phyloP scores from a whole-genome alignment of 1,140 invertebrate genomes.

The Zaprionus ghesquierei region DNA sequence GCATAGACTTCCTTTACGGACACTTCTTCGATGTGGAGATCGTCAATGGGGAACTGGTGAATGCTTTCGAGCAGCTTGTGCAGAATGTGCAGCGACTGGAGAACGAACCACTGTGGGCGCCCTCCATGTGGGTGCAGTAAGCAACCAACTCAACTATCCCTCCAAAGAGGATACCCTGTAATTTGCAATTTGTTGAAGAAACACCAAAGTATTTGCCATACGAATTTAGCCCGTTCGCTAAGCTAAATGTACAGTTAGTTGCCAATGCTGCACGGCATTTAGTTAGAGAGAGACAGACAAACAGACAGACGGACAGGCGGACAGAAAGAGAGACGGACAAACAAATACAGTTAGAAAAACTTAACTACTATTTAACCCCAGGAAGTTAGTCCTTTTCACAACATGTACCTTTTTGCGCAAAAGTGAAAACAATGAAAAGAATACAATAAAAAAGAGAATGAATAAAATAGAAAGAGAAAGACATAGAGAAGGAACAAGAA shows the following conservation, averaged over 20 bases:
- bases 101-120: slow-evolving; percentile 97
- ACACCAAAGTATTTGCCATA: slow-evolving; percentile 79
- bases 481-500: slow-evolving; percentile 16
- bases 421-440: slow-evolving; percentile 75
- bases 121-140: slow-evolving; percentile 96
- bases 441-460: slow-evolving; percentile 65
- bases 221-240: slow-evolving; percentile 68
- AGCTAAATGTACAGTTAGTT: slow-evolving; percentile 47
- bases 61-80: slow-evolving; percentile 94
- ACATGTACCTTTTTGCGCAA: slow-evolving; percentile 78
- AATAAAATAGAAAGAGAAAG: slow-evolving; percentile 21
- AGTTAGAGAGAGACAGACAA: slow-evolving; percentile 34
- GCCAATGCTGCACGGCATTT: slow-evolving; percentile 43
- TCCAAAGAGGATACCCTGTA: background rate
- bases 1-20: slow-evolving; percentile 97
- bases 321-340: slow-evolving; percentile 12
- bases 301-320: slow-evolving; percentile 13
- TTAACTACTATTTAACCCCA: slow-evolving; percentile 54
- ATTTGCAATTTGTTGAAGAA: slow-evolving; percentile 50
- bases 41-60: slow-evolving; percentile 94
- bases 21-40: slow-evolving; percentile 97
- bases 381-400: slow-evolving; percentile 76
- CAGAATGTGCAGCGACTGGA: slow-evolving; percentile 92
- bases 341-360: slow-evolving; percentile 18
- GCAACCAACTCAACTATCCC: slow-evolving; percentile 6